A percentile compares a stretch with the other conserved stretches of the same genome.
Conservation (phyloP, 2,113 vertebrate species). For the Sterna hirundo region DNA sequence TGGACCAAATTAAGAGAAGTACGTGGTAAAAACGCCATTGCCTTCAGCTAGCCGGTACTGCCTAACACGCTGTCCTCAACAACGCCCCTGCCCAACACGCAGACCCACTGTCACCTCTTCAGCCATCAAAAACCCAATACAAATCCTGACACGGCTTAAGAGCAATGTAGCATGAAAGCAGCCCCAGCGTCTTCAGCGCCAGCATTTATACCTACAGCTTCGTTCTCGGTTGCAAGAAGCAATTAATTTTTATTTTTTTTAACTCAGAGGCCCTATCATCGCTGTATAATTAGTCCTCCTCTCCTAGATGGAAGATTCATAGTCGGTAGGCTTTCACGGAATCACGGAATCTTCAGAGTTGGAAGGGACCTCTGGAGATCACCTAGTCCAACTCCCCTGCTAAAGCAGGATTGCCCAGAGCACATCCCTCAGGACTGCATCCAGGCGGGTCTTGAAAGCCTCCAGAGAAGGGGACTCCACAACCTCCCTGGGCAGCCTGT, state of each 20-base stretch:
- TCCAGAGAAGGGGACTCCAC: too few relatives aligned
- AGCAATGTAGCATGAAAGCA: background rate
- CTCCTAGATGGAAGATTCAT: background rate
- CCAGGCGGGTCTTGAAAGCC: too few relatives aligned
- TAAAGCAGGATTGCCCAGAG: too few relatives aligned
- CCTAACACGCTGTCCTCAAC: rapidly evolving
- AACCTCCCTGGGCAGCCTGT: too few relatives aligned
- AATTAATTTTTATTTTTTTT: background rate
- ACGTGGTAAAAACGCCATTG: rapidly evolving
- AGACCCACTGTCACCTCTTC: background rate
- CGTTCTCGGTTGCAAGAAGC: background rate
- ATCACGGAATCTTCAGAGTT: too few relatives aligned
- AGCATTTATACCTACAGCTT: background rate
- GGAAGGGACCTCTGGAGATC: too few relatives aligned
- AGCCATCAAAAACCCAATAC: background rate
- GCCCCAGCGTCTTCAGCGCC: background rate
- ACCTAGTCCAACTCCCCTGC: too few relatives aligned
- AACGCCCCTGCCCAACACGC: rapidly evolving
- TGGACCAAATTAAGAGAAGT: too few relatives aligned
- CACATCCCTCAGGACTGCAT: too few relatives aligned
- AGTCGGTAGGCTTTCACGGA: background rate
- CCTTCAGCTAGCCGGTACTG: background rate
- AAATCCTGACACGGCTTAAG: background rate
- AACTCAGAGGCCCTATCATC: background rate
- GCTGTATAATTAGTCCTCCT: background rate